Conservation (phyloP, 2,888 invertebrate species). For the Drosophila atripex region DNA sequence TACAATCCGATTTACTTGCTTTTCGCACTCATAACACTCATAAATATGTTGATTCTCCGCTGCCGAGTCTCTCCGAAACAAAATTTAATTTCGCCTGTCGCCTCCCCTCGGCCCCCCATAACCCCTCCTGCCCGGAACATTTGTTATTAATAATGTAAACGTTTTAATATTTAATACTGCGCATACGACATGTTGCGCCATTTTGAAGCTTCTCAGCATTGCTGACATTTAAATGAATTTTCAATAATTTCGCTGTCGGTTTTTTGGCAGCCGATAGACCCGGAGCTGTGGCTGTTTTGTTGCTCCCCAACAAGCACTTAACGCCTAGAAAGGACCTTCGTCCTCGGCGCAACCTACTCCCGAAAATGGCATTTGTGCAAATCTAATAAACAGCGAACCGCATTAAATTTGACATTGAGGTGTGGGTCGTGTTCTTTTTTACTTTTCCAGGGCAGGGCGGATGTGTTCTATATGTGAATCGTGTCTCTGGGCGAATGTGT, state of each 20-base stretch:
- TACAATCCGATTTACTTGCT: slow-evolving; percentile 15
- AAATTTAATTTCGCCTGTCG: slow-evolving; percentile 25
- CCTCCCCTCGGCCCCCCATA: not conserved
- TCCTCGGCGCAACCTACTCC: slow-evolving; percentile 25
- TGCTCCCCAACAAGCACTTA: slow-evolving; percentile 60
- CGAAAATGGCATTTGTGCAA: slow-evolving; percentile 67
- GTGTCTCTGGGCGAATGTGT: slow-evolving; percentile 48
- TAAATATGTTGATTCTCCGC: slow-evolving; percentile 35
- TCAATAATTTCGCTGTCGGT: slow-evolving; percentile 65
- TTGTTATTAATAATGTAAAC: slow-evolving; percentile 67
- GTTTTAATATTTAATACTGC: slow-evolving; percentile 72
- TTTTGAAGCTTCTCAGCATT: slow-evolving; percentile 32
- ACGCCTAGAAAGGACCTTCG: slow-evolving; percentile 46
- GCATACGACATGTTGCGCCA: slow-evolving; percentile 72
- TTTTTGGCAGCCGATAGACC: slow-evolving; percentile 41
- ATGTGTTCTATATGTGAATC: slow-evolving; percentile 53
- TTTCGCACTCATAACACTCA: slow-evolving; percentile 21
- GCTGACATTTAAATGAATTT: slow-evolving; percentile 75
- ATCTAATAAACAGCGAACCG: slow-evolving; percentile 75
- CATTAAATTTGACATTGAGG: slow-evolving; percentile 63
- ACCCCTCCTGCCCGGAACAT: not conserved
- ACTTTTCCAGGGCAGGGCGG: slow-evolving; percentile 26
- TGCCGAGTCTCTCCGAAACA: not conserved
- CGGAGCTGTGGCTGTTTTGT: slow-evolving; percentile 18
- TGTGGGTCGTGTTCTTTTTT: slow-evolving; percentile 11